A percentile compares a stretch with the other conserved stretches of the same genome.
These are phyloP conservation scores for Physocephala rufipes DNA, from an alignment of 2,888 invertebrate species.

Conservation along the genomic window DNA sequence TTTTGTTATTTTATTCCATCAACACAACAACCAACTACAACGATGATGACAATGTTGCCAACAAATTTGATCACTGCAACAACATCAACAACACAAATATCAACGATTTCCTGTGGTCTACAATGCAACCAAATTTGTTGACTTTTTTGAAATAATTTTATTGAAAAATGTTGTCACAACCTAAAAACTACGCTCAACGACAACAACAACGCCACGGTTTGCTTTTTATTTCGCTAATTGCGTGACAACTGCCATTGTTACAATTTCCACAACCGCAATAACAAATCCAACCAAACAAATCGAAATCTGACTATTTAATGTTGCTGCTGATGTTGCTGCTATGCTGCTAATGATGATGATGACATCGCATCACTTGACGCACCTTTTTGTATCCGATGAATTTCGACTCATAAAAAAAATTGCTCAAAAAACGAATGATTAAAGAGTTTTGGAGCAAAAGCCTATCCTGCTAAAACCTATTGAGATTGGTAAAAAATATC, in stretches of 20 bases:
- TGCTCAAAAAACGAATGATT: conserved; percentile 57
- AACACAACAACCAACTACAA: conserved; percentile 27
- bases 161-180: conserved; percentile 25
- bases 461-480: too few relatives aligned
- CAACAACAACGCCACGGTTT: conserved; percentile 31
- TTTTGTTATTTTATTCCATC: conserved; percentile 32
- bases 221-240: too few relatives aligned
- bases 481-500: too few relatives aligned
- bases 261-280: conserved; percentile 23
- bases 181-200: conserved; percentile 17
- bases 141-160: background rate
- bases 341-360: conserved; percentile 62
- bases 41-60: conserved; percentile 27
- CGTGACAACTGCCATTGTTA: too few relatives aligned
- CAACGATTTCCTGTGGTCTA: background rate
- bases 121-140: too few relatives aligned
- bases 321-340: conserved; percentile 47
- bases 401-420: conserved; percentile 63
- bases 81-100: background rate
- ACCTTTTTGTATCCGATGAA: conserved; percentile 65
- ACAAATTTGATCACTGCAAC: conserved; percentile 1
- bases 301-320: conserved; percentile 48
- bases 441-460: conserved; percentile 47
- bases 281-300: conserved; percentile 6
- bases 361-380: conserved; percentile 64